These are phyloP conservation scores for Cebidichthys violaceus DNA, from an alignment of 2,113 vertebrate genomes.

Conservation along the genomic window DNA sequence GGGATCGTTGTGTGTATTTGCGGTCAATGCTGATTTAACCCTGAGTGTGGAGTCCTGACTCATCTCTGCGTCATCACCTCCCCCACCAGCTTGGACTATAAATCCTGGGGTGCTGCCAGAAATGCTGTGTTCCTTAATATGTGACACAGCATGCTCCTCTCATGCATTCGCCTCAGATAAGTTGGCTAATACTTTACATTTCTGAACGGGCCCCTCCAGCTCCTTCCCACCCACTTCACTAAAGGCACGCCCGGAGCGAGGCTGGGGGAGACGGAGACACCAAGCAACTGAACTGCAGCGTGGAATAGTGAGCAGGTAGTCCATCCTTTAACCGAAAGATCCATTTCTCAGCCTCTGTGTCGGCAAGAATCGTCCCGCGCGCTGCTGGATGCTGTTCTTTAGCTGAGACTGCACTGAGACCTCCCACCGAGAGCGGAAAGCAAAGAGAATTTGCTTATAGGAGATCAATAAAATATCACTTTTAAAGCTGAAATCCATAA, in stretches of 20 bases:
- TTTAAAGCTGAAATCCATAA: slow-evolving; percentile 39
- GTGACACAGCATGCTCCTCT: not conserved
- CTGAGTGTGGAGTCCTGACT: slow-evolving; percentile 32
- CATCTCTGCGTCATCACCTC: slow-evolving; percentile 40
- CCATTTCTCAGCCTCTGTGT: slow-evolving; percentile 44
- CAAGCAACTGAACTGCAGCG: not conserved
- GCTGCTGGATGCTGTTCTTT: slow-evolving; percentile 37
- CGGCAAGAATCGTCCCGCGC: slow-evolving; percentile 18
- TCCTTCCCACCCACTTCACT: slow-evolving; percentile 9
- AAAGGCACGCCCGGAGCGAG: slow-evolving; percentile 6
- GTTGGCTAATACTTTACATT: slow-evolving; percentile 32
- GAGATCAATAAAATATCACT: slow-evolving; percentile 51
- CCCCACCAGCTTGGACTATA: not conserved
- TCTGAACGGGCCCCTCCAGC: slow-evolving; percentile 25
- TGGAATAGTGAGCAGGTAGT: slow-evolving; percentile 30
- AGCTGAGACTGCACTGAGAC: slow-evolving; percentile 46
- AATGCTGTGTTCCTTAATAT: not conserved
- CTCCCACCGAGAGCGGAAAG: not conserved
- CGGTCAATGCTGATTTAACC: not conserved
- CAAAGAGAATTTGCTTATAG: slow-evolving; percentile 13
- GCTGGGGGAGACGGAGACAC: slow-evolving; percentile 26
- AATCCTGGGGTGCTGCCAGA: slow-evolving; percentile 2
- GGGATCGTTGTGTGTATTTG: not conserved
- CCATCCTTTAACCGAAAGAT: slow-evolving; percentile 30
- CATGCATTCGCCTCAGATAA: slow-evolving; percentile 10